Percentiles rank a stretch among this genome's conserved stretches.
phyloP scores from a whole-genome alignment of 2,797 vertebrate species.

The Acipenser ruthenus region DNA sequence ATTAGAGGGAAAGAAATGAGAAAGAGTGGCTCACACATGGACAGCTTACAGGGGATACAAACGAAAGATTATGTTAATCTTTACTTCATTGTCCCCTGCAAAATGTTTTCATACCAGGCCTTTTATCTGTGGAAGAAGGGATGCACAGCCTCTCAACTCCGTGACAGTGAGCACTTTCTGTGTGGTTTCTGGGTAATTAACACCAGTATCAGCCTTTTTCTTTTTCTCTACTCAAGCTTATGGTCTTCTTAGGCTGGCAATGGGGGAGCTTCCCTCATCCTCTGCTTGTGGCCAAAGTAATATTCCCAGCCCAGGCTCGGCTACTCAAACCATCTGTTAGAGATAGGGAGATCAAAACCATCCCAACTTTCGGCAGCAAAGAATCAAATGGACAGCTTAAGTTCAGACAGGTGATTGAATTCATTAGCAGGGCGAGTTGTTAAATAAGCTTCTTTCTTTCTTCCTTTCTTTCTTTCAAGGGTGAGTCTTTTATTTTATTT shows the following conservation, averaged over 20 bases:
- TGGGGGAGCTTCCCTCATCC: slow-evolving; percentile 83
- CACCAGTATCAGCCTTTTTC: slow-evolving; percentile 95
- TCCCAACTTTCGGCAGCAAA: slow-evolving; percentile 60
- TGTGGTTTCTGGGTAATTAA: slow-evolving; percentile 99
- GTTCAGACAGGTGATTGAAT: slow-evolving; percentile 71
- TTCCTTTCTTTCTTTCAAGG: too few relatives aligned
- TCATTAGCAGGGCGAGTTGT: slow-evolving; percentile 40
- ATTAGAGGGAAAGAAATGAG: slow-evolving; percentile 75
- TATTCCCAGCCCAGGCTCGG: slow-evolving; percentile 74
- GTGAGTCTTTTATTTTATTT: too few relatives aligned
- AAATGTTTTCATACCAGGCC: slow-evolving; percentile 99
- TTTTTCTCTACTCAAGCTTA: slow-evolving; percentile 98
- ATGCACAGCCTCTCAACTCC: slow-evolving; percentile 97
- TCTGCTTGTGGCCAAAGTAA: slow-evolving; percentile 74
- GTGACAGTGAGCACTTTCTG: slow-evolving; percentile 98
- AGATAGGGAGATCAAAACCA: slow-evolving; percentile 81
- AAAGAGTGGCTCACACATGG: slow-evolving; percentile 80
- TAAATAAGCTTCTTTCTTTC: too few relatives aligned
- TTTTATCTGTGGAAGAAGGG: slow-evolving; percentile 98
- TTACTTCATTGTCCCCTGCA: slow-evolving; percentile 84
- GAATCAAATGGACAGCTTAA: slow-evolving; percentile 72
- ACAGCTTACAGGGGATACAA: slow-evolving; percentile 96
- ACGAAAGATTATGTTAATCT: slow-evolving; percentile 99
- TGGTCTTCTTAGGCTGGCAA: slow-evolving; percentile 95
- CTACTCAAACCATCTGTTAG: slow-evolving; percentile 94